A percentile compares a stretch with the other conserved stretches of the same genome.
Conservation (phyloP, 2,797 vertebrate genomes). For the Eulemur rubriventer region DNA sequence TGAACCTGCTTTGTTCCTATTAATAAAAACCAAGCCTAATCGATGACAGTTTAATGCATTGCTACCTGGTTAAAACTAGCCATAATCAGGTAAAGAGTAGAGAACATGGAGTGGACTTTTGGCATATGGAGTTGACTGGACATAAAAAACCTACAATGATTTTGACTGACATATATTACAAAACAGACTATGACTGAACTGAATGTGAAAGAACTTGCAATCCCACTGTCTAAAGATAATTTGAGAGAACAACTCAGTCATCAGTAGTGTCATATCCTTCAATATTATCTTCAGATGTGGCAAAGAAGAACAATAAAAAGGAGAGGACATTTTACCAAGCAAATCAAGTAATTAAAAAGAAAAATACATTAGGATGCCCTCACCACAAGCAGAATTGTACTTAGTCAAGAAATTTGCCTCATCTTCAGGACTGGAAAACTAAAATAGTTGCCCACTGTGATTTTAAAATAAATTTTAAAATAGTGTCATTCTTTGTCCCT, state of each 20-base stretch:
- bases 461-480: not conserved
- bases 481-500: not conserved
- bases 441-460: not conserved
- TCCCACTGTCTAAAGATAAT: not conserved
- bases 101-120: not conserved
- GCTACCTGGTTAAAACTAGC: not conserved
- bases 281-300: not conserved
- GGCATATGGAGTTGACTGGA: not conserved
- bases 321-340: not conserved
- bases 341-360: not conserved
- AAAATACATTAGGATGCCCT: not conserved
- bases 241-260: not conserved
- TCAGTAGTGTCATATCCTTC: not conserved
- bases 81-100: not conserved
- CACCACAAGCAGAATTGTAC: not conserved
- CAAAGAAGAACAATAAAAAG: not conserved
- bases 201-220: not conserved
- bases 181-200: not conserved
- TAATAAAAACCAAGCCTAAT: not conserved
- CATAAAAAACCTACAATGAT: not conserved
- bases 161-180: not conserved
- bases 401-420: no score
- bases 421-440: not conserved
- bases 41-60: not conserved
- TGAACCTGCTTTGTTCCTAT: no score